Base-by-base conservation (phyloP, 2,113 vertebrate species). In the Vombatus ursinus region DNA sequence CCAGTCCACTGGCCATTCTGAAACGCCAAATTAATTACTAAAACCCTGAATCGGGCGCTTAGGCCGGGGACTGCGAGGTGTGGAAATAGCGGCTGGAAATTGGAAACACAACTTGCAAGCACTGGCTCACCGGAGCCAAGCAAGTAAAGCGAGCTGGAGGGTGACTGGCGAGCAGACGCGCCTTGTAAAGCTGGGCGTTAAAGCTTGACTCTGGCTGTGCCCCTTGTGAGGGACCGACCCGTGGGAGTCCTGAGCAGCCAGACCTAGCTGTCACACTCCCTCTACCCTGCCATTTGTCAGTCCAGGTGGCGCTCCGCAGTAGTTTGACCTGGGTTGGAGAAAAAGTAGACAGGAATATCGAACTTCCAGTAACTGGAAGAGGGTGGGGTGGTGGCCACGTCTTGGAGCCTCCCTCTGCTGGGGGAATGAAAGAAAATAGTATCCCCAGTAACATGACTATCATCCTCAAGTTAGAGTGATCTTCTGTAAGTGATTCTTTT, bases 21-120 rank as follows among this genome's bases (percentile, higher is more conserved):
- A 99, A 99, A 99, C 98, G 99, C 99, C 99, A 99, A 99, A 99
- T 99, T 99, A 99, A 99, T 99, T 99, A 99, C 99, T 98, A 98
- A 84, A 98, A 99, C 98, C 96, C 98, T 98, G 98, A 99, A 98
- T 99, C 98, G 97, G 98, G 98, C 97, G 92, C 97, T 94, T 93
- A 94, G 97, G 89, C 95, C 94, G 49, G 94, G 94, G 95, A 92
- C 96, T 14, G 94, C 91, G 93, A 98, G 98, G 98, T 98, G 98
- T 98, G 98, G 98, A 99, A 98, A 97, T 97, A 98, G 98, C 98
- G 96, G 97, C 93, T 61, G 89, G 93, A 89, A 97, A 77, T 26
- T 92, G 92, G 92, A 94, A 97, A 68, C 26, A 84, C 68, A 44
- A 84, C 68, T 84, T 84, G 37, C 68, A 44, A 84, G n/a, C 37